These are phyloP conservation scores for Zhuqinia jingwanae DNA, from an alignment of 2,888 invertebrate species.

Conservation along the genomic window DNA sequence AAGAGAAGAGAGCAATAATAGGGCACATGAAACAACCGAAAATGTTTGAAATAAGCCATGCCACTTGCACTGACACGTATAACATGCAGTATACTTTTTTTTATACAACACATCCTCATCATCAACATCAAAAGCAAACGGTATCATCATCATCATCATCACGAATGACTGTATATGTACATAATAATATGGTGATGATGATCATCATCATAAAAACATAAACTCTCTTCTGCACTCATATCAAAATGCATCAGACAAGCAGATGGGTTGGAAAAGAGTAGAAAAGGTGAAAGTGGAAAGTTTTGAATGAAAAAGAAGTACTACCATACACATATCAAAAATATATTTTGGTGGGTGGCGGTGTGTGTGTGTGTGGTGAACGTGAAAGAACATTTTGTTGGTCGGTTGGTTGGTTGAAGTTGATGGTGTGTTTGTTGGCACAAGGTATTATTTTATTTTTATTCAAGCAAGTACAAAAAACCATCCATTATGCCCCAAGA, in stretches of 20 bases:
- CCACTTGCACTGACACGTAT: neutral
- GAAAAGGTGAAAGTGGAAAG: neutral
- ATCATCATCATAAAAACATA: conserved; percentile 1
- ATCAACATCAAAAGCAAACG: conserved; percentile 34
- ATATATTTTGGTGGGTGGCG: neutral
- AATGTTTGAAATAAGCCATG: neutral
- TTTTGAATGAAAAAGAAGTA: neutral
- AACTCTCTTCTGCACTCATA: too few species aligned
- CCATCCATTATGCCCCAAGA: conserved; percentile 15
- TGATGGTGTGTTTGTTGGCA: conserved; percentile 28
- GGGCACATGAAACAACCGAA: neutral
- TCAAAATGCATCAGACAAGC: neutral
- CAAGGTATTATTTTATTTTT: conserved; percentile 47
- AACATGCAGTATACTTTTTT: neutral
- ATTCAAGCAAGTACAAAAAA: conserved; percentile 39
- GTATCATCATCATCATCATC: conserved; percentile 9
- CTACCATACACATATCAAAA: too few species aligned
- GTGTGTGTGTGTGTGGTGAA: conserved; percentile 23
- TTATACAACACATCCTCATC: conserved; percentile 38
- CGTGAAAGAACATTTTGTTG: neutral
- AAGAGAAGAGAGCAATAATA: too few species aligned
- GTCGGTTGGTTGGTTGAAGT: neutral
- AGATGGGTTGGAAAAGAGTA: neutral
- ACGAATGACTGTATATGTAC: too few species aligned
- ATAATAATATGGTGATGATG: too few species aligned